Evolutionary conservation across 53 echinoderm and acorn worm genomes (phyloP).

Genomic region (Astropecten irregularis): DNA sequence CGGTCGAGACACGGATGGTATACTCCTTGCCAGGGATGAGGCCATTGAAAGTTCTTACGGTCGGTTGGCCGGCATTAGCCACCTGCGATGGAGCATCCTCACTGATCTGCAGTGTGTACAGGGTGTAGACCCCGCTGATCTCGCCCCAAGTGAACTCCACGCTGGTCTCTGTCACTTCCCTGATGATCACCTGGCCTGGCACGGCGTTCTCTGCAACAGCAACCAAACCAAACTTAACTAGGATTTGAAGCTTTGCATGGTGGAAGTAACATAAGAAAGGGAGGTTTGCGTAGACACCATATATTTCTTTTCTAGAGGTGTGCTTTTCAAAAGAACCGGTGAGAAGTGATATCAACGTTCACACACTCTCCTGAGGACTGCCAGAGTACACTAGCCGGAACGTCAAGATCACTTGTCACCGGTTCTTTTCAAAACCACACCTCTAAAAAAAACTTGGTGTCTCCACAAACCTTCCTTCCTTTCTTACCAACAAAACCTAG

Average conservation of each 20-base stretch:
- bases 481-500: no score
- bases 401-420: no score
- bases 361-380: not conserved
- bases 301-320: no score
- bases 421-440: no score
- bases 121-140: not conserved
- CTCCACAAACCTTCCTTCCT: no score
- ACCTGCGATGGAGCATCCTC: not conserved
- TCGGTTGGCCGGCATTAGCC: not conserved
- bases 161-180: not conserved
- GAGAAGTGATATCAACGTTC: not conserved
- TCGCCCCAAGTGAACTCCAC: slow-evolving; percentile 59
- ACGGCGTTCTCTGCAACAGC: slow-evolving; percentile 32
- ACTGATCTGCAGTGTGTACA: slow-evolving; percentile 32
- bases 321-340: not conserved
- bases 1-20: slow-evolving; percentile 25
- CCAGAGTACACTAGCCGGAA: no score
- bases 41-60: not conserved
- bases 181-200: slow-evolving; percentile 51
- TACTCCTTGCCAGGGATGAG: slow-evolving; percentile 46
- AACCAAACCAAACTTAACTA: no score
- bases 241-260: no score
- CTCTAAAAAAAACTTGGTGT: no score
- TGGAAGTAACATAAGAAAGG: no score
- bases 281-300: no score